Conservation (phyloP, 2,113 vertebrate species). For the Formicarius rufipectus region DNA sequence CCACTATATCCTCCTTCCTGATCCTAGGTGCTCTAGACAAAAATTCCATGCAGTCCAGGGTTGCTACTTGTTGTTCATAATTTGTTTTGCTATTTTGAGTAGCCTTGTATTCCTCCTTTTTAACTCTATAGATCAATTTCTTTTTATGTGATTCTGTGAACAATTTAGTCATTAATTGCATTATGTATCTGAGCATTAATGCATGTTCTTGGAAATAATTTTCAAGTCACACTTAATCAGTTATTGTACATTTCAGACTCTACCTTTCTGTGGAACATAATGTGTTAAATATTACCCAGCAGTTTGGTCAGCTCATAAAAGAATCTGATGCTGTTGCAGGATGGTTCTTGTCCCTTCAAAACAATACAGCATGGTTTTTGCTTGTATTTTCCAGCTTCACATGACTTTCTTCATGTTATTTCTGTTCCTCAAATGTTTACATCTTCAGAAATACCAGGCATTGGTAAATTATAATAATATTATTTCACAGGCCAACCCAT, state of each 20-base stretch:
- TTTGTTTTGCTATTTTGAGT: neutral
- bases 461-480: neutral
- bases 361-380: neutral
- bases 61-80: neutral
- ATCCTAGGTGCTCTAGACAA: neutral
- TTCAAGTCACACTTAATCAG: neutral
- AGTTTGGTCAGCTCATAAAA: neutral
- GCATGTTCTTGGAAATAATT: neutral
- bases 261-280: neutral
- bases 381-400: slow-evolving; percentile 20
- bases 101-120: neutral
- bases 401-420: neutral
- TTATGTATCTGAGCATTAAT: neutral
- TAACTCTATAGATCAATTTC: neutral
- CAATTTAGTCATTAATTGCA: neutral
- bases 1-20: neutral
- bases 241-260: neutral
- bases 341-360: neutral
- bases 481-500: neutral
- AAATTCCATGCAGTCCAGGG: neutral
- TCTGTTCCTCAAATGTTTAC: neutral
- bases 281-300: neutral
- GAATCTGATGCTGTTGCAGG: neutral
- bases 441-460: neutral
- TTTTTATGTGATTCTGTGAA: neutral